Evolutionary conservation across 2,888 invertebrate genomes (phyloP), one percentile per base, ranked within the genome.

Genomic region (Catocala fraxini): DNA sequence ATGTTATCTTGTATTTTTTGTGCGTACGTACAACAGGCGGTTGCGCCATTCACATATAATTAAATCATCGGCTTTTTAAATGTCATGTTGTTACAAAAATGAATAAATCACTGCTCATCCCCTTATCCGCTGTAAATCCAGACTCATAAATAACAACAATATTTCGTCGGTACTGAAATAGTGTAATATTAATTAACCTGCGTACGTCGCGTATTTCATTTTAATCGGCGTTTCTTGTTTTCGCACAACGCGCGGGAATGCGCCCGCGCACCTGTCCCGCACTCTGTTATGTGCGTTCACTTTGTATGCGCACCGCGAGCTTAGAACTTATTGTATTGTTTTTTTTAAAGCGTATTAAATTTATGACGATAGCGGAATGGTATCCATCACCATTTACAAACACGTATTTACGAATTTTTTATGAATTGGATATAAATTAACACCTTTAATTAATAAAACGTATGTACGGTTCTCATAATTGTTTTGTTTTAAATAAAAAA

Each of bases 141-240:
- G 88, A 86, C 89, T 71, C 87, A 91, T 92, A 90, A 91, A 92
- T 92, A 83, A 91, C 86, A 85, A 87, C 83, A 89, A 89, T 91
- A 90, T 90, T 89, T 92, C 89, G 87, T 84, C 85, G 84, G 68
- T 51, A 64, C 82, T 65, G 66, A 84, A 85, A 86, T 85, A 85
- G 85, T 84, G 47, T 75, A 85, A 84, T 89, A 92, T 90, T 92
- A 92, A 92, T 93, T 91, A 89, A 89, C 85, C 82, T 83, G 79
- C 68, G 82, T 77, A 81, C 73, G 78, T 73, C 79, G 82, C 83
- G 86, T 89, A 88, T 88, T 89, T 90, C 89, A 90, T 91, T 88
- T 88, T 90, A 88, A 89, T 88, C 89, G 89, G 82, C 80, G 82
- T 86, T 87, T 89, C 88, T 82, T 79, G 86, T 83, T 85, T 87